Evolutionary conservation across 2,113 vertebrate species (phyloP), one percentile per base, ranked within the genome.

Genomic region (Columba janthina): DNA sequence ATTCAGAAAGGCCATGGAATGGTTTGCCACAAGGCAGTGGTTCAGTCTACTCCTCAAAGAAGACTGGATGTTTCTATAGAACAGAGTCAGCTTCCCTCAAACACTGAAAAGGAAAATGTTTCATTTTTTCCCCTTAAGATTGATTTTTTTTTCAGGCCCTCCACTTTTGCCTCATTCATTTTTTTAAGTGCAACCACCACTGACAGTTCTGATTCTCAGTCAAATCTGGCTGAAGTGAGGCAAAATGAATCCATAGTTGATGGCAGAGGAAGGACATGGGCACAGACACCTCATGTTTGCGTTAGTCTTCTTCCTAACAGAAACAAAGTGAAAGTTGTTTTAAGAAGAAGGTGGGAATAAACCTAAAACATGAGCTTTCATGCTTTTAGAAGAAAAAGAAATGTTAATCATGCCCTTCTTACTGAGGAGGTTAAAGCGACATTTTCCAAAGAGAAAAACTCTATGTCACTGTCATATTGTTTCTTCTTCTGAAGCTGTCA

Each of bases 41-140:
- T 38, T 83, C 36, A 74, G 26, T 19, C 31, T 57, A 21, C 22
- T 11, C 61, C 20, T 21, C 46, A 88, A 80, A 86, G 28, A 88
- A 12, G 42, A 86, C 0, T 65, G 24, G 24, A 40, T 2, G 0
- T 76, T 85, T 85, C 81, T 50, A 21, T 0, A 79, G 14, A 11
- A 82, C 17, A 85, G 31, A 56, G 13, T 21, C 31, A 70, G 48
- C 24, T 72, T 53, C 44, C 62, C 29, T 31, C 57, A 81, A 60
- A 26, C 53, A 87, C 32, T 5, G 20, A 17, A 78, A 91, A 79
- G 13, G 20, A 67, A 17, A 74, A 16, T 13, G 3, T 6, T 77
- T 80, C 76, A 0, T 1, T 73, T 57, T 50, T 36, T 10, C 3
- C 4, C 26, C 15, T 10, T 14, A 24, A 20, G 42, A 87, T 48